Percentiles rank a stretch among this genome's conserved stretches.
phyloP scores from a whole-genome alignment of 2,888 invertebrate species.

The Chrysolina americana region DNA sequence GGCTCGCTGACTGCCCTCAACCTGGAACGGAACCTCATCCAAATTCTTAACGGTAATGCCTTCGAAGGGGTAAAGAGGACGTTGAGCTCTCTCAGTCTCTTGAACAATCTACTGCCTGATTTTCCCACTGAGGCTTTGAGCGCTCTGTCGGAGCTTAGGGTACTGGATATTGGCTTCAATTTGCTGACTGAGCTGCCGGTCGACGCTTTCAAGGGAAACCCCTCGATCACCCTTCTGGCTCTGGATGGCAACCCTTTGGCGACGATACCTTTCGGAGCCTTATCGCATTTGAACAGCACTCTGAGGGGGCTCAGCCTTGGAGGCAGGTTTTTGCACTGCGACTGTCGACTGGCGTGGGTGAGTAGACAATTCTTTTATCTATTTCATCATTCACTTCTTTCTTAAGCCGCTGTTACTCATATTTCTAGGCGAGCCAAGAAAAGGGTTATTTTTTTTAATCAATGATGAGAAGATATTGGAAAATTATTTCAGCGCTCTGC shows the following conservation, averaged over 20 bases:
- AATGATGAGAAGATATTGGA: too few species aligned
- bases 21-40: constrained; percentile 89
- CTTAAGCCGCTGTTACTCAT: too few species aligned
- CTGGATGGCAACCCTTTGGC: constrained; percentile 92
- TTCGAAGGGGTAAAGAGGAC: constrained; percentile 87
- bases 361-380: constrained; percentile 62
- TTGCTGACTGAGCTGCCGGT: constrained; percentile 85
- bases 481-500: too few species aligned
- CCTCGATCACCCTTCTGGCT: constrained; percentile 88
- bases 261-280: constrained; percentile 85
- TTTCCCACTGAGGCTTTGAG: constrained; percentile 88
- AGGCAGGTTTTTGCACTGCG: constrained; percentile 89
- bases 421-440: background rate
- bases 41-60: constrained; percentile 81
- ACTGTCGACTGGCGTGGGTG: constrained; percentile 88
- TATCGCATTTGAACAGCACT: constrained; percentile 85
- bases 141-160: constrained; percentile 84
- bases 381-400: too few species aligned
- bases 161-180: constrained; percentile 94
- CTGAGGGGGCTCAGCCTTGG: constrained; percentile 90
- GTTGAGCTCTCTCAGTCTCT: constrained; percentile 87
- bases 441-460: too few species aligned
- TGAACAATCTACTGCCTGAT: constrained; percentile 90
- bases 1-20: constrained; percentile 89
- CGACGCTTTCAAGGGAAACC: constrained; percentile 86